A percentile compares a stretch with the other conserved stretches of the same genome.
phyloP scores from a whole-genome alignment of 2,113 vertebrate genomes.

The Rana temporaria region DNA sequence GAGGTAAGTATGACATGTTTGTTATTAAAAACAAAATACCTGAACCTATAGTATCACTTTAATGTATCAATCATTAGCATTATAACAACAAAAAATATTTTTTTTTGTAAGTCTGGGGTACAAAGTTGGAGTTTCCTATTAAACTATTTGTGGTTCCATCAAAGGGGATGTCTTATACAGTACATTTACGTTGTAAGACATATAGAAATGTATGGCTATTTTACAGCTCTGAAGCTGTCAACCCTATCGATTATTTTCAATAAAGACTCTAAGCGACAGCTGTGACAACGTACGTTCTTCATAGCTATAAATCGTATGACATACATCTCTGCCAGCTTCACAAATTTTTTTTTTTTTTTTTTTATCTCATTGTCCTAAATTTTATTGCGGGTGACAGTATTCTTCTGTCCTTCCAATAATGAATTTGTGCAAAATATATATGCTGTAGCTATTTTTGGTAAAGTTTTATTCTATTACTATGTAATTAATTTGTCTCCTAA shows the following conservation, averaged over 20 bases:
- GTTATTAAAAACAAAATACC: no score
- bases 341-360: slow-evolving; percentile 57
- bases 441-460: no score
- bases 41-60: no score
- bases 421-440: no score
- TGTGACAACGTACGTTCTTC: slow-evolving; percentile 61
- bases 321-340: slow-evolving; percentile 67
- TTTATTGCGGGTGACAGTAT: slow-evolving; percentile 27
- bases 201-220: slow-evolving; percentile 64
- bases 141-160: slow-evolving; percentile 63
- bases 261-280: slow-evolving; percentile 67
- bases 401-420: no score
- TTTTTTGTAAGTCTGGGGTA: no score
- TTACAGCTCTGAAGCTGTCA: slow-evolving; percentile 67
- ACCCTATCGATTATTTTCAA: slow-evolving; percentile 74
- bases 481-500: no score
- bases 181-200: slow-evolving; percentile 63
- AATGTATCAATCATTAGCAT: no score
- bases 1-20: no score
- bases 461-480: no score
- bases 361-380: slow-evolving; percentile 21
- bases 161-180: slow-evolving; percentile 65
- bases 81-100: no score
- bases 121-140: background rate
- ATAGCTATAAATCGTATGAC: slow-evolving; percentile 60